Conservation (phyloP, 2,888 invertebrate genomes). For the Andrena minutula region DNA sequence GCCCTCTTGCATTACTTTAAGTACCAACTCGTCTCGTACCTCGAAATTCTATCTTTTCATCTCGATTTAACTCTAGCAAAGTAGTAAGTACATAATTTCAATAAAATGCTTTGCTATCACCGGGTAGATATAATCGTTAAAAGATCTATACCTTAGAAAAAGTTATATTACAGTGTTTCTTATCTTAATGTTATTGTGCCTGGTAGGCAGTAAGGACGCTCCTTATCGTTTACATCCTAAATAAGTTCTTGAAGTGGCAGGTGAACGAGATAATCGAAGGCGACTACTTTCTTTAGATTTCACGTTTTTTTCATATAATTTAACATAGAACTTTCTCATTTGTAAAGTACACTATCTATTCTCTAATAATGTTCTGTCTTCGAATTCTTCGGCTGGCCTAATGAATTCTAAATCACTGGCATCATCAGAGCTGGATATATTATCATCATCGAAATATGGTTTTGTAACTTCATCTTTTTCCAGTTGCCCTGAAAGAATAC, state of each 20-base stretch:
- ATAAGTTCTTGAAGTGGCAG: neutral
- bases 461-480: conserved; percentile 79
- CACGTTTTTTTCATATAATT: conserved; percentile 15
- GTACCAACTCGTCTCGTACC: conserved; percentile 25
- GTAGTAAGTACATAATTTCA: conserved; percentile 4
- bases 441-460: conserved; percentile 91
- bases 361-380: conserved; percentile 66
- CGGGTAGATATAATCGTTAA: neutral
- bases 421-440: conserved; percentile 87
- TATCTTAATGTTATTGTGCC: conserved; percentile 8
- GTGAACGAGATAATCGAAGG: conserved; percentile 11
- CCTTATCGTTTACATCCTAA: conserved; percentile 8
- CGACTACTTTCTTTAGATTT: conserved; percentile 20
- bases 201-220: conserved; percentile 3
- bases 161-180: conserved; percentile 5
- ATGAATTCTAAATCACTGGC: conserved; percentile 88
- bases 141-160: conserved; percentile 11
- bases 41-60: conserved; percentile 1
- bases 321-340: conserved; percentile 21
- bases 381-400: conserved; percentile 81
- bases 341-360: conserved; percentile 50
- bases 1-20: conserved; percentile 22
- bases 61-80: neutral
- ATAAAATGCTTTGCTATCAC: conserved; percentile 1
- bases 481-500: conserved; percentile 58